Evolutionary conservation across 2,888 invertebrate genomes (phyloP), one percentile per base, ranked within the genome.

Genomic region (Bimastos eiseni): DNA sequence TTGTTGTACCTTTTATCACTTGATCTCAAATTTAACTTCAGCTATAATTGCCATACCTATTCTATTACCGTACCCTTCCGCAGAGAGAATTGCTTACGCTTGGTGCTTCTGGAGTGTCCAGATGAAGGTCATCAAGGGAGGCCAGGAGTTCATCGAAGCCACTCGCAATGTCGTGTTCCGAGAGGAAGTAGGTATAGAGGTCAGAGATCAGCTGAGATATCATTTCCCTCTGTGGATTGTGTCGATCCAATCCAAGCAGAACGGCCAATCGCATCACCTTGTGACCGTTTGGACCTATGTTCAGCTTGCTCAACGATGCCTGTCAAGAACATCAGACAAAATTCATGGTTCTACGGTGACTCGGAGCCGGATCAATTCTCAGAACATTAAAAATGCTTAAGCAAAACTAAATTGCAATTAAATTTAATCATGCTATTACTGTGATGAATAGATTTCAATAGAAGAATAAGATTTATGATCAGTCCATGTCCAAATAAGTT

Each of bases 71-170:
- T n/a, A 70, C 70, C 70, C 70, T n/a, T 70, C 70, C 24, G 6
- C 24, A 49, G 49, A 49, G 24, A 24, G 49, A 24, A 21, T 30
- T n/a, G 92, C 94, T 93, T 92, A 95, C 95, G 91, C 96, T 96
- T 0, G 97, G 96, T 36, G 98, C 98, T 94, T 98, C 98, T 0
- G 98, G 98, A 90, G 97, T 97, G 95, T 98, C 98, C 95, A 98
- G 96, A 91, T 97, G 97, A 93, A 98, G 96, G 95, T 98, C 98
- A 0, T 97, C 96, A 89, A 98, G 95, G 95, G 97, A 97, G 90
- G 96, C 96, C 92, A 98, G 96, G 38, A 98, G 96, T 88, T 96
- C 96, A 94, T 97, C 97, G 95, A 98, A 98, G 44, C 97, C 97
- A 24, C 37, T 70, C n/a, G 89, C 97, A 93, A 98, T 97, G 93